Conservation (phyloP, 2,888 invertebrate genomes). For the Pandemis corylana region DNA sequence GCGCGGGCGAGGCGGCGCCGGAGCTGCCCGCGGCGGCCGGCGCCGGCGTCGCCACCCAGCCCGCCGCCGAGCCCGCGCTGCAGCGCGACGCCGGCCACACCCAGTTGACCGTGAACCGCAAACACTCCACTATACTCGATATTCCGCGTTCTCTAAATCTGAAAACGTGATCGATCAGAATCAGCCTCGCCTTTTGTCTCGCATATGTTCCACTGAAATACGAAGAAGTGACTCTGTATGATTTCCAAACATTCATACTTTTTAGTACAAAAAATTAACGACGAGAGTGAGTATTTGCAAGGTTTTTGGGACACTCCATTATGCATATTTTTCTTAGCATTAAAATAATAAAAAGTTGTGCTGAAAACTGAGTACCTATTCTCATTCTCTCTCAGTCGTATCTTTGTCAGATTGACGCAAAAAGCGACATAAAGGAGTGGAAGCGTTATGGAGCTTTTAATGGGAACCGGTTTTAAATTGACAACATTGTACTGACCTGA, state of each 20-base stretch:
- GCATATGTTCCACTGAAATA: no score
- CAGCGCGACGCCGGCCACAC: conserved; percentile 85
- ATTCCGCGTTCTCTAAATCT: conserved; percentile 97
- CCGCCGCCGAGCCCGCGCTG: conserved; percentile 57
- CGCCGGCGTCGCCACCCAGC: conserved; percentile 56
- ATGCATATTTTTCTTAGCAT: no score
- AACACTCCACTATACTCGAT: conserved; percentile 93
- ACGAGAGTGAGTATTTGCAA: no score
- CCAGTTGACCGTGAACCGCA: conserved; percentile 87
- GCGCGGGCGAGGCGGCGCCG: conserved; percentile 54
- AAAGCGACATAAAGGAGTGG: neutral
- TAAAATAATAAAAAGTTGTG: no score
- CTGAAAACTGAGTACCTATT: no score
- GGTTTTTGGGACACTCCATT: no score
- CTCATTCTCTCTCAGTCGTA: neutral
- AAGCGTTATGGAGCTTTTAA: neutral
- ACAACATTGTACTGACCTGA: conserved; percentile 68
- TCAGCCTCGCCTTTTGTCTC: no score
- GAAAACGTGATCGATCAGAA: conserved; percentile 45
- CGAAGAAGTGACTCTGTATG: no score
- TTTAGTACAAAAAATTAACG: no score
- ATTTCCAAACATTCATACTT: no score
- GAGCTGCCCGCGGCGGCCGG: conserved; percentile 44
- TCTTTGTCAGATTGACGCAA: neutral
- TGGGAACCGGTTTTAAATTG: conserved; percentile 2